Conservation (phyloP, 2,888 invertebrate species). For the Epistrophella euchroma region DNA sequence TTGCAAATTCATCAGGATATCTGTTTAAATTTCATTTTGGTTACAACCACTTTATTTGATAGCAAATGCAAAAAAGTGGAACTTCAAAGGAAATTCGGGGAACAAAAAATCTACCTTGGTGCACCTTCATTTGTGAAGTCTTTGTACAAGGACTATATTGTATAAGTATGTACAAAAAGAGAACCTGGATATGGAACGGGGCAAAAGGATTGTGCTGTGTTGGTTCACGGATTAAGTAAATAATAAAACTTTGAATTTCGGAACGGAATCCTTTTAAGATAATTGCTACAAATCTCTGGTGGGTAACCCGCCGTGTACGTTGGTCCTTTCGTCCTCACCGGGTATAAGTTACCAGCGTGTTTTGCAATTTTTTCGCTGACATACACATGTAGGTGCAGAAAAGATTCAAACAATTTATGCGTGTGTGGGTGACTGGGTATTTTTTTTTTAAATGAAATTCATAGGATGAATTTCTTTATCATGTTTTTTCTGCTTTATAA, state of each 20-base stretch:
- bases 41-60: slow-evolving; percentile 64
- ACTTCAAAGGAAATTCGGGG: slow-evolving; percentile 51
- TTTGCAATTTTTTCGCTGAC: background rate
- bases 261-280: slow-evolving; percentile 67
- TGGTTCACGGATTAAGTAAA: slow-evolving; percentile 34
- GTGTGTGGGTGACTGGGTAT: slow-evolving; percentile 27
- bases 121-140: slow-evolving; percentile 37
- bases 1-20: slow-evolving; percentile 59
- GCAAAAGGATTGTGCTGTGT: slow-evolving; percentile 20
- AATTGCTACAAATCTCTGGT: slow-evolving; percentile 70
- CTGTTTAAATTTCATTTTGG: slow-evolving; percentile 59
- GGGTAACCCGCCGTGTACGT: slow-evolving; percentile 30
- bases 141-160: slow-evolving; percentile 18
- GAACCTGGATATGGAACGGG: background rate
- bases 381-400: background rate
- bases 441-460: slow-evolving; percentile 44
- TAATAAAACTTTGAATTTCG: slow-evolving; percentile 53
- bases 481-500: slow-evolving; percentile 28
- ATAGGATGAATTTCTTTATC: slow-evolving; percentile 56
- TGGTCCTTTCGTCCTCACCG: background rate
- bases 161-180: background rate
- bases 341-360: slow-evolving; percentile 29
- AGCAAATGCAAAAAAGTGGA: slow-evolving; percentile 38
- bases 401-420: background rate
- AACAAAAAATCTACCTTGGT: slow-evolving; percentile 15